These are phyloP conservation scores for Oceanites oceanicus DNA, from an alignment of 2,113 vertebrate genomes.

Conservation along the genomic window DNA sequence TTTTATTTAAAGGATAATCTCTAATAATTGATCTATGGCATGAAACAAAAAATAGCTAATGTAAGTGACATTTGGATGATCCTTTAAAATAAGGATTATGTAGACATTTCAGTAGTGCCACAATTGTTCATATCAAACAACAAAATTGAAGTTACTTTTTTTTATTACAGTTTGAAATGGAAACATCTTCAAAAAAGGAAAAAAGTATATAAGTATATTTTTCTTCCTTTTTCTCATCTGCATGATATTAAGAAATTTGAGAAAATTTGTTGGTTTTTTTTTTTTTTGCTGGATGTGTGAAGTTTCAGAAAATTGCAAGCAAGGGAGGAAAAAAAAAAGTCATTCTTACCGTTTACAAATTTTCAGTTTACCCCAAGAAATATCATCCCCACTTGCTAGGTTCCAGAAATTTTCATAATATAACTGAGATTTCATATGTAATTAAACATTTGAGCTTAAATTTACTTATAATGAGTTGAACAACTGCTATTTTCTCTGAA, in stretches of 20 bases:
- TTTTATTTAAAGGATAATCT: background rate
- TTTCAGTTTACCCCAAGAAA: background rate
- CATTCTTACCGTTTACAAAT: background rate
- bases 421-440: background rate
- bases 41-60: background rate
- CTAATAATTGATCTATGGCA: background rate
- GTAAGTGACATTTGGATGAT: background rate
- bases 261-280: background rate
- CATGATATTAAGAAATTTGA: background rate
- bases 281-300: background rate
- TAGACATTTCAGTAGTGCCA: background rate
- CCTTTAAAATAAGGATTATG: background rate
- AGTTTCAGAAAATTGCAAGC: background rate
- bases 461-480: background rate
- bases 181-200: background rate
- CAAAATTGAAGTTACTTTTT: background rate
- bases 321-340: rapidly evolving
- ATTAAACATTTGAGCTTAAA: background rate
- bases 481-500: background rate
- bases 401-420: background rate
- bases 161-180: background rate
- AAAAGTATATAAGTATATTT: background rate
- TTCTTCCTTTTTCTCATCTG: background rate
- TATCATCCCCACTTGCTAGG: background rate
- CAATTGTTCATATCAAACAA: background rate